A percentile compares a stretch with the other conserved stretches of the same genome.
Conservation (phyloP, 2,888 invertebrate species). For the Erebia palarica region DNA sequence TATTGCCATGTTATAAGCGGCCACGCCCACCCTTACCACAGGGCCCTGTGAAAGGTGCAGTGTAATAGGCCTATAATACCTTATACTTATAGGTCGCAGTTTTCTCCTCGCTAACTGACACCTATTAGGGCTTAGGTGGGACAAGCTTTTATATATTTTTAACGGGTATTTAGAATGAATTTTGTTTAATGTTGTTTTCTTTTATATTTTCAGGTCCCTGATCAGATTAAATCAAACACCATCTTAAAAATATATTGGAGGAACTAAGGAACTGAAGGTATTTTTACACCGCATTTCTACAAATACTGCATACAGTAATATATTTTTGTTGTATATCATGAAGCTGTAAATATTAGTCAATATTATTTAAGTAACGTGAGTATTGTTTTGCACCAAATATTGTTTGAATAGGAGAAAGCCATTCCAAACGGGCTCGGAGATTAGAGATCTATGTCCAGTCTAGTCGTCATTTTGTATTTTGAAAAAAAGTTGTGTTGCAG, state of each 20-base stretch:
- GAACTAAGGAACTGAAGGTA: conserved; percentile 12
- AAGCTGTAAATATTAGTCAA: conserved; percentile 28
- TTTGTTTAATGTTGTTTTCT: conserved; percentile 34
- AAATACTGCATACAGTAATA: conserved; percentile 3
- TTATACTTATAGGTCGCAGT: too few relatives aligned
- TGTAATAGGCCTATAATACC: too few relatives aligned
- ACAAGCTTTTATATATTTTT: too few relatives aligned
- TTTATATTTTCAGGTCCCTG: conserved; percentile 56
- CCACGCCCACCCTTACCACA: too few relatives aligned
- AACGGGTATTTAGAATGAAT: too few relatives aligned
- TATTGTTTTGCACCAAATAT: conserved; percentile 32
- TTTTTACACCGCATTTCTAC: conserved; percentile 25
- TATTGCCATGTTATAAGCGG: too few relatives aligned
- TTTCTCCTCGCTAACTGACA: too few relatives aligned
- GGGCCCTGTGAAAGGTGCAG: too few relatives aligned
- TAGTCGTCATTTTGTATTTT: too few relatives aligned
- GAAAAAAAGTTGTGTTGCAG: too few relatives aligned
- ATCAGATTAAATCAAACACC: conserved; percentile 53
- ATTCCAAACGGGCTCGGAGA: conserved; percentile 3
- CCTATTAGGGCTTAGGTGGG: too few relatives aligned
- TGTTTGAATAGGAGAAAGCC: neutral
- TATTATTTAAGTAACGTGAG: conserved; percentile 17
- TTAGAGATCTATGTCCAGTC: too few relatives aligned
- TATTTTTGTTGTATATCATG: conserved; percentile 3
- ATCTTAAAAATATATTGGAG: conserved; percentile 41